A percentile compares a stretch with the other conserved stretches of the same genome.
Conservation (phyloP, 2,797 vertebrate species). For the Hippopotamyrus pictus region DNA sequence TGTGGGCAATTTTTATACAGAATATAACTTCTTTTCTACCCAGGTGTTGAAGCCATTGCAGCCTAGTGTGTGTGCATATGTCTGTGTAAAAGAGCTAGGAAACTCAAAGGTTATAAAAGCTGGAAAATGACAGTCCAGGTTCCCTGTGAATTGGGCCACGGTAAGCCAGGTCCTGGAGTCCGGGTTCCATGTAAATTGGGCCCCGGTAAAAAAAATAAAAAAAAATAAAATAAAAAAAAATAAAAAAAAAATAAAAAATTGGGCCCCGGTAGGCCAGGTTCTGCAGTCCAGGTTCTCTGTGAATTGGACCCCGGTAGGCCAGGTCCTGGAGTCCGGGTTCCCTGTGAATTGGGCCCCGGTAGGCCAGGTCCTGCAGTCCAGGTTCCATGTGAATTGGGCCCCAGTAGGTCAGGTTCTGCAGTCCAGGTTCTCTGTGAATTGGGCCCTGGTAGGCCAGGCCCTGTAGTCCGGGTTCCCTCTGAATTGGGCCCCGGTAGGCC, state of each 20-base stretch:
- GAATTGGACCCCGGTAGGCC: not conserved
- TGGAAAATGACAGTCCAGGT: not conserved
- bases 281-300: not conserved
- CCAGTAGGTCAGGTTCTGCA: not conserved
- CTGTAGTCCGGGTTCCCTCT: not conserved
- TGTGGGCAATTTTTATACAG: not conserved
- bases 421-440: not conserved
- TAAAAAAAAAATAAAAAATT: no score
- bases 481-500: not conserved
- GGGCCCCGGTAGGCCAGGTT: not conserved
- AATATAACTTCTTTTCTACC: not conserved
- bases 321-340: not conserved
- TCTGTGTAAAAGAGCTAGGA: not conserved
- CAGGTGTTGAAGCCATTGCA: not conserved
- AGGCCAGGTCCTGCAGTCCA: not conserved
- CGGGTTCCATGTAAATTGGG: not conserved
- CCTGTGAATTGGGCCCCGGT: not conserved
- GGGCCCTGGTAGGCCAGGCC: not conserved
- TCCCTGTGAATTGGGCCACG: not conserved
- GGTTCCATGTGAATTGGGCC: not conserved
- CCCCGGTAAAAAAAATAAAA: no score
- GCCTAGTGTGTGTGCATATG: not conserved
- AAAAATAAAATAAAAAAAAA: no score
- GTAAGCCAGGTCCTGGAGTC: not conserved
- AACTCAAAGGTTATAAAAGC: not conserved